A percentile compares a stretch with the other conserved stretches of the same genome.
phyloP scores from a whole-genome alignment of 2,113 vertebrate species.

The Bambusicola thoracicus region DNA sequence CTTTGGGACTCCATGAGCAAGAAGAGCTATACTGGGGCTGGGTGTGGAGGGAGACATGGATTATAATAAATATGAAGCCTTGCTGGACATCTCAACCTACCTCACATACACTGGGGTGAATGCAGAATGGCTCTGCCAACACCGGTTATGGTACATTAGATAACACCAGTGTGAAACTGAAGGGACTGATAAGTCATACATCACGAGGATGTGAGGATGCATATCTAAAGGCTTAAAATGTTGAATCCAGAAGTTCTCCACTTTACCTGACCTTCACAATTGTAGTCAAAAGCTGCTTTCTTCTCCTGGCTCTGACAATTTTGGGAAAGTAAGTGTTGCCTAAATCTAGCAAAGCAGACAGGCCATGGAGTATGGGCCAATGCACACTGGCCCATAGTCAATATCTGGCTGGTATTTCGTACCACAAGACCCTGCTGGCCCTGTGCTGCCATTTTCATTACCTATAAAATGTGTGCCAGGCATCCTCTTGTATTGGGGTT shows the following conservation, averaged over 20 bases:
- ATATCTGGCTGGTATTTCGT: not conserved
- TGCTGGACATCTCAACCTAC: not conserved
- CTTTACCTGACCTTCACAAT: not conserved
- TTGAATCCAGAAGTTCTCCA: not conserved
- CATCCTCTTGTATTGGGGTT: not conserved
- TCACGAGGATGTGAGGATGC: not conserved
- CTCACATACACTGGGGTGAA: not conserved
- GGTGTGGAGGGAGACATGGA: not conserved
- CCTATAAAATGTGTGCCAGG: no score
- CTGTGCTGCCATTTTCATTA: not conserved
- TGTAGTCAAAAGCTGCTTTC: not conserved
- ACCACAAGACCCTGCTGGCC: not conserved
- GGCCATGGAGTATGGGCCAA: no score
- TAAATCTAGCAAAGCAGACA: not conserved
- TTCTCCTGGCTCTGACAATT: not conserved
- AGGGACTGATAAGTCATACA: not conserved
- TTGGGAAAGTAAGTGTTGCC: not conserved
- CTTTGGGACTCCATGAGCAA: not conserved
- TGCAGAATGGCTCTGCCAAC: not conserved
- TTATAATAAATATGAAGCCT: not conserved
- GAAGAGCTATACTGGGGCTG: not conserved
- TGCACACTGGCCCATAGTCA: not conserved
- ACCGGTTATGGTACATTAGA: fast-evolving
- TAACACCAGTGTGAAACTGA: not conserved
- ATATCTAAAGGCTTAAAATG: not conserved